These are phyloP conservation scores for Morpho helenor DNA, from an alignment of 2,888 invertebrate species.

Conservation along the genomic window DNA sequence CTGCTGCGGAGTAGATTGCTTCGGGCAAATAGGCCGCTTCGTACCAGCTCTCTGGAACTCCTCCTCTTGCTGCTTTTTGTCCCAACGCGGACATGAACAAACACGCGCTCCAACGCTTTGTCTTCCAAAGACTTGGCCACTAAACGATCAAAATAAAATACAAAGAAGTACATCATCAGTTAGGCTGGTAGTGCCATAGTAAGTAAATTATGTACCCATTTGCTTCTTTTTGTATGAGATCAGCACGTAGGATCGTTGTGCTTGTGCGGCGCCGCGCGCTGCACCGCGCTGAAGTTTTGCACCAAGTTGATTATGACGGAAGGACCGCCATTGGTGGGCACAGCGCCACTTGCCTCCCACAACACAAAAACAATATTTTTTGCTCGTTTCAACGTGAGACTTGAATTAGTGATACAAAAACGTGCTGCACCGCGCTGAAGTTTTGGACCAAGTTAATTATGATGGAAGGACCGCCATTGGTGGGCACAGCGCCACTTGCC, in stretches of 20 bases:
- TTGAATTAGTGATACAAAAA: too few relatives aligned
- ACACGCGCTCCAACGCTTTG: slow-evolving; percentile 84
- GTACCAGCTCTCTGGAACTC: slow-evolving; percentile 36
- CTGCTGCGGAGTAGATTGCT: slow-evolving; percentile 7
- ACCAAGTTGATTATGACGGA: slow-evolving; percentile 38
- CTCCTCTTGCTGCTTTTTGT: slow-evolving; percentile 57
- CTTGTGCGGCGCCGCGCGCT: slow-evolving; percentile 15
- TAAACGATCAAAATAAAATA: slow-evolving; percentile 30
- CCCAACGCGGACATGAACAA: slow-evolving; percentile 86
- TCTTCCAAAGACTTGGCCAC: slow-evolving; percentile 81
- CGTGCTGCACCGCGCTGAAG: slow-evolving; percentile 33
- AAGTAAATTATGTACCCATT: neutral
- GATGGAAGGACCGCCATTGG: slow-evolving; percentile 27
- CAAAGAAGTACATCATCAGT: neutral
- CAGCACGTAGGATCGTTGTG: slow-evolving; percentile 1
- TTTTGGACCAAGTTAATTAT: slow-evolving; percentile 39
- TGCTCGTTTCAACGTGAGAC: too few relatives aligned
- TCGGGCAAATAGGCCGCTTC: slow-evolving; percentile 26
- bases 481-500: slow-evolving; percentile 12
- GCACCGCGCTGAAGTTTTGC: slow-evolving; percentile 34
- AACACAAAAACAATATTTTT: neutral
- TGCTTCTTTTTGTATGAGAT: neutral
- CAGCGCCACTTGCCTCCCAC: slow-evolving; percentile 15
- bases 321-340: slow-evolving; percentile 17
- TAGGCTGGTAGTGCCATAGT: neutral